phyloP scores from a whole-genome alignment of 1,140 invertebrate species.

The Pristionchus pacificus region DNA sequence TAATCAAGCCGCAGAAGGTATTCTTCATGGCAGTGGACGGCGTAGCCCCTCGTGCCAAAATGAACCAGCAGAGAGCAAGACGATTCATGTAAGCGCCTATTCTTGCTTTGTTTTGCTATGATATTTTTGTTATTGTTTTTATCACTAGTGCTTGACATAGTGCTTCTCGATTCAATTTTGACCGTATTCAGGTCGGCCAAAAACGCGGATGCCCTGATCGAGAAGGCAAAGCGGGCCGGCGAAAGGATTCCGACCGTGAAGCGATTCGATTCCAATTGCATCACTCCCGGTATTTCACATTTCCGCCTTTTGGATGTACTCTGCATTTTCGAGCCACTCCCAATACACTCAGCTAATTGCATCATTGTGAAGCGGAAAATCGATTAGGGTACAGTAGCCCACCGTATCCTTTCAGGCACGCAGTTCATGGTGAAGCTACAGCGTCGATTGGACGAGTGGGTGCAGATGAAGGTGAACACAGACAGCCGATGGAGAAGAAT shows the following conservation, averaged over 20 bases:
- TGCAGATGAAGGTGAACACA: constrained; percentile 77
- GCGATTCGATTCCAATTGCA: constrained; percentile 94
- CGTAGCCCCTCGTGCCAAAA: constrained; percentile 69
- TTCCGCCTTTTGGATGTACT: no score
- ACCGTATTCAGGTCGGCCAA: constrained; percentile 61
- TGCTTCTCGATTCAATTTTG: no score
- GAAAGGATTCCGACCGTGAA: constrained; percentile 70
- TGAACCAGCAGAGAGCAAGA: constrained; percentile 96
- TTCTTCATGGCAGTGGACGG: constrained; percentile 99
- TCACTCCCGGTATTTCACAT: constrained; percentile 79
- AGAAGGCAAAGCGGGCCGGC: constrained; percentile 72
- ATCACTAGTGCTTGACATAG: constrained; percentile 59
- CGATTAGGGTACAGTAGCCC: no score
- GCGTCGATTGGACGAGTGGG: constrained; percentile 79
- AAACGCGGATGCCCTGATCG: constrained; percentile 76
- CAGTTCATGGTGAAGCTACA: constrained; percentile 69
- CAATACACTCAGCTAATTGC: no score
- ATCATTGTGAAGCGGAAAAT: no score
- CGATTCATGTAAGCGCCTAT: constrained; percentile 89
- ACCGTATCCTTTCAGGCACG: constrained; percentile 59
- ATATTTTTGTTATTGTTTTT: constrained; percentile 63
- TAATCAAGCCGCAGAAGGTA: constrained; percentile 85
- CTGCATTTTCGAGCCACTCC: no score
- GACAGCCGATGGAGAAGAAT: constrained; percentile 72
- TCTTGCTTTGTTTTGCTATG: no score